These are phyloP conservation scores for Rhagium mordax DNA, from an alignment of 2,888 invertebrate species.

Conservation along the genomic window DNA sequence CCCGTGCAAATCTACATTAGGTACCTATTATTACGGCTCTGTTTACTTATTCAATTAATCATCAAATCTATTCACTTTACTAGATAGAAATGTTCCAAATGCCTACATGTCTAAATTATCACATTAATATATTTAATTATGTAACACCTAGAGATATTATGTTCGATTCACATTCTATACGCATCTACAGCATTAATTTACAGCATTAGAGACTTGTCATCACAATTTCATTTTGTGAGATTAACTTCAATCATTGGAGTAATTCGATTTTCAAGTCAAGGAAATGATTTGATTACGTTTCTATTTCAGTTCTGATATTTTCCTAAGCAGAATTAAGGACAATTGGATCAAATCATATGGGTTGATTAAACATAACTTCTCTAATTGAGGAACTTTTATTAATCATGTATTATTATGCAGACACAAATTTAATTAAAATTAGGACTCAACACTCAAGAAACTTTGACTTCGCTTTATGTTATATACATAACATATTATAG, in stretches of 20 bases:
- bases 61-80: neutral
- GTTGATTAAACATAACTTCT: neutral
- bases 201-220: constrained; percentile 51
- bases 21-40: neutral
- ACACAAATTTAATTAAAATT: too few relatives aligned
- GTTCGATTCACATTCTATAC: too few relatives aligned
- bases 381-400: too few relatives aligned
- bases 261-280: constrained; percentile 50
- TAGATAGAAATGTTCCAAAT: neutral
- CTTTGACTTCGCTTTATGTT: too few relatives aligned
- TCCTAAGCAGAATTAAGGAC: neutral
- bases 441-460: too few relatives aligned
- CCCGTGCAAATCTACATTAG: too few relatives aligned
- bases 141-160: neutral
- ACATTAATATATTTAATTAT: constrained; percentile 9
- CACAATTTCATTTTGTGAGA: constrained; percentile 50
- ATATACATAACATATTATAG: too few relatives aligned
- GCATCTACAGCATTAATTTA: constrained; percentile 43
- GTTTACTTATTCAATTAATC: neutral
- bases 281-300: constrained; percentile 52
- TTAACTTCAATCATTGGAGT: constrained; percentile 55
- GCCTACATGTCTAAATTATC: neutral
- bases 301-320: constrained; percentile 44
- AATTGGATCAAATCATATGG: neutral
- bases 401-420: too few relatives aligned